Base-by-base conservation (phyloP, 2,797 vertebrate species). In the Propithecus deckenii region DNA sequence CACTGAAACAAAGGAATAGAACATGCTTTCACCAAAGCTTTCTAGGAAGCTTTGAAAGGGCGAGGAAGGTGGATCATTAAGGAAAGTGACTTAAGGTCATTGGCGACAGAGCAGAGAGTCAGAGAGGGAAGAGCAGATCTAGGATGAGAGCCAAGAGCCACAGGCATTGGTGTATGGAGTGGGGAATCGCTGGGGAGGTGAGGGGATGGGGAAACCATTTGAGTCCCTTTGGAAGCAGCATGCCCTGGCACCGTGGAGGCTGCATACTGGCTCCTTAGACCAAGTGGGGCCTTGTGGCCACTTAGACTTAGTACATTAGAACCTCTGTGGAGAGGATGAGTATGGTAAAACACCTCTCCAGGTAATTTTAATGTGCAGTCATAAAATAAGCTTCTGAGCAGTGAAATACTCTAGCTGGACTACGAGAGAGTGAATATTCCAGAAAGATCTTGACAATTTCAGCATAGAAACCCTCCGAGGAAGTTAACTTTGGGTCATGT, bases 341-440 rank as follows among this genome's bases (percentile, higher is more conserved):
- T 48, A 8, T 74, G 9, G 32, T 83, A 63, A 89, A 88, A 86
- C 67, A 14, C 25, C 11, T 79, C 20, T 69, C 4, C 11, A 57
- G 38, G 28, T 50, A 59, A 89, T 92, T 91, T 92, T 93, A 87
- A 71, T 18, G 12, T 50, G 22, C 52, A 89, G 69, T 17, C 30
- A 59, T 71, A 59, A 85, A 84, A 74, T 89, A 55, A 86, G 14
- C 20, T 95, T 96, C 75, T 83, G n/a, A 74, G 55, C 46, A 94
- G 9, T 30, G 46, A 92, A 94, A 65, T 83, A 69, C 78, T 38
- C 50, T 35, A 38, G 38, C 2, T 67, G 14, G 10, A 22, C 20
- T 18, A 1, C 32, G 12, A 84, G 48, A 28, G 30, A 85, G 14
- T 79, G 74, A 83, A 81, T 65, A 23, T 81, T 96, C 41, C 18